A percentile compares a stretch with the other conserved stretches of the same genome.
phyloP scores from a whole-genome alignment of 2,888 invertebrate genomes.

The Scaptomyza caliginosa region DNA sequence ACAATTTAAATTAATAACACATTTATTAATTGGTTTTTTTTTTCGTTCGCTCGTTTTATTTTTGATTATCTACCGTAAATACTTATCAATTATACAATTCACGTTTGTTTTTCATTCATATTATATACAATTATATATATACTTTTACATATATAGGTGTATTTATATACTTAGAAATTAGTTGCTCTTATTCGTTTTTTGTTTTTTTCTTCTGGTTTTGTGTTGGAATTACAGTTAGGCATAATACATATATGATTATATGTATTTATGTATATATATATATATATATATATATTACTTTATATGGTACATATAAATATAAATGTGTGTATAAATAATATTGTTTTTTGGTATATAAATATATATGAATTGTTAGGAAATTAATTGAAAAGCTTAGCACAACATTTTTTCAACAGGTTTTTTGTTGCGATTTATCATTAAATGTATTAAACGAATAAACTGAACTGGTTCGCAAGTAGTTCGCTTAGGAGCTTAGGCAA shows the following conservation, averaged over 20 bases:
- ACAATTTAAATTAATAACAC: neutral
- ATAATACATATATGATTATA: constrained; percentile 36
- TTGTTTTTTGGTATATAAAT: constrained; percentile 48
- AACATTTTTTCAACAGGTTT: constrained; percentile 40
- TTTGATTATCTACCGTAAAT: constrained; percentile 79
- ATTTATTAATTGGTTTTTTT: neutral
- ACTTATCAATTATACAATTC: constrained; percentile 68
- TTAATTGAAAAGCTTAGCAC: constrained; percentile 69
- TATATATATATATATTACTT: constrained; percentile 35
- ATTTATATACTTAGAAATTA: constrained; percentile 63
- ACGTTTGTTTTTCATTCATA: constrained; percentile 21
- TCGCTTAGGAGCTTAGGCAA: constrained; percentile 23
- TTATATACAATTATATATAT: constrained; percentile 72
- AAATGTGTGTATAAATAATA: constrained; percentile 61
- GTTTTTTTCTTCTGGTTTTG: constrained; percentile 6
- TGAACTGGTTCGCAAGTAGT: constrained; percentile 27
- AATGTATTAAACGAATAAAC: constrained; percentile 4
- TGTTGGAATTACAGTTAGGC: constrained; percentile 56
- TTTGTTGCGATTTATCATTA: neutral
- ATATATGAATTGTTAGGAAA: constrained; percentile 49
- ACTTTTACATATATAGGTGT: constrained; percentile 62
- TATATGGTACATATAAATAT: constrained; percentile 67
- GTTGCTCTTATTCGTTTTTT: constrained; percentile 43
- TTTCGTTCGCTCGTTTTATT: constrained; percentile 59
- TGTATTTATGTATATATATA: constrained; percentile 20